A percentile compares a stretch with the other conserved stretches of the same genome.
These are phyloP conservation scores for Dermochelys coriacea DNA, from an alignment of 2,797 vertebrate species.

Conservation along the genomic window DNA sequence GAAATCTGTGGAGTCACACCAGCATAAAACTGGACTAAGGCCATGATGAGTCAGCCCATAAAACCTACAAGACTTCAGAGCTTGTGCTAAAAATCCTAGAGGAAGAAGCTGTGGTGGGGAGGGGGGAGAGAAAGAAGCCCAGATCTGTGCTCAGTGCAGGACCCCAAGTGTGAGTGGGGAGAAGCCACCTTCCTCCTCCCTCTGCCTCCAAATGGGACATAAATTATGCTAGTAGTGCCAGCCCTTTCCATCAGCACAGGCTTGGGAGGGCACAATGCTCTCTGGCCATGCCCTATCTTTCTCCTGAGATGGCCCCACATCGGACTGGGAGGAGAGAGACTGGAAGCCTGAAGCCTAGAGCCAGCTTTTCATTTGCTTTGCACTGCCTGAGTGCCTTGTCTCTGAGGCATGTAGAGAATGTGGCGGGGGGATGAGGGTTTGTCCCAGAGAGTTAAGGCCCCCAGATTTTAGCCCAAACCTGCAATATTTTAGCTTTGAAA, in stretches of 20 bases:
- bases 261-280: fast-evolving
- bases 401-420: too few relatives aligned
- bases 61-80: background rate
- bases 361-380: too few relatives aligned
- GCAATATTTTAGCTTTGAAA: background rate
- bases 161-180: fast-evolving
- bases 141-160: background rate
- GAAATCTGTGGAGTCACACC: background rate
- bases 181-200: background rate
- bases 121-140: background rate
- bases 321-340: too few relatives aligned
- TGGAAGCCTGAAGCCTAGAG: too few relatives aligned
- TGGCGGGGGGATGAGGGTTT: too few relatives aligned
- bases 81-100: background rate
- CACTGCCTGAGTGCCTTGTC: too few relatives aligned
- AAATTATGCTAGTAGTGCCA: background rate
- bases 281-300: too few relatives aligned
- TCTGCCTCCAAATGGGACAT: too few relatives aligned
- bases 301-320: too few relatives aligned
- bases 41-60: background rate
- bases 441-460: background rate
- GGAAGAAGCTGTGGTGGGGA: background rate
- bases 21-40: background rate
- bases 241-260: background rate
- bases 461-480: background rate